Base-by-base conservation (phyloP, 2,888 invertebrate genomes). In the Monopis laevigella region DNA sequence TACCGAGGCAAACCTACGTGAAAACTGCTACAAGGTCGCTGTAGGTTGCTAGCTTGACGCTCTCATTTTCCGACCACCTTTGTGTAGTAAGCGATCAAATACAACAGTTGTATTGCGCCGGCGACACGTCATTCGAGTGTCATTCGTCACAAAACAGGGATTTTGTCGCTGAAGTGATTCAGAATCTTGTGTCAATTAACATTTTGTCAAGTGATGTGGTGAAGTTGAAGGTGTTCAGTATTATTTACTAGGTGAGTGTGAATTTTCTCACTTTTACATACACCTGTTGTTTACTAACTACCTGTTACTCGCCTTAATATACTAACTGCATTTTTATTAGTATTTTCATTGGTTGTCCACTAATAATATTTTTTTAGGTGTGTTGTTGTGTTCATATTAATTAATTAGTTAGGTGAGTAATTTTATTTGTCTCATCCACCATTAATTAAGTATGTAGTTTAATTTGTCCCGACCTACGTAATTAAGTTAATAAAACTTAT, bases 31-130 rank as follows among this genome's bases (percentile, higher is more conserved):
- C 7, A n/a, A 13, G 18, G 7, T 36, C 13, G 21, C 14, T 36
- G 21, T 21, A 13, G 6, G 10, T 8, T 36, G 21, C 12, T 21
- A 10, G 12, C 18, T 24, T n/a, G 30, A 8, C 35, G 36, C 13
- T 36, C 36, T 36, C 18, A 12, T 36, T 36, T 36, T 36, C 36
- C 36, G 36, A 36, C n/a, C 36, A 8, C 36, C 36, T 36, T 36
- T 21, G 11, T 10, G n/a, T 16, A 4, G 21, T 36, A 21, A 36
- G 6, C 17, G 32, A 16, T 17, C 32, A 32, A 28, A 32, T 30
- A 30, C 30, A 10, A 11, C 11, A 29, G 4, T 3, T 29, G 17
- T 32, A 17, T 12, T 29, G 32, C 32, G 32, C 32, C 14, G n/a
- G 32, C 32, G 32, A 14, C 17, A 7, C 17, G 32, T 32, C 32